Base-by-base conservation (phyloP, 2,888 invertebrate genomes). In the Agrilus mali region DNA sequence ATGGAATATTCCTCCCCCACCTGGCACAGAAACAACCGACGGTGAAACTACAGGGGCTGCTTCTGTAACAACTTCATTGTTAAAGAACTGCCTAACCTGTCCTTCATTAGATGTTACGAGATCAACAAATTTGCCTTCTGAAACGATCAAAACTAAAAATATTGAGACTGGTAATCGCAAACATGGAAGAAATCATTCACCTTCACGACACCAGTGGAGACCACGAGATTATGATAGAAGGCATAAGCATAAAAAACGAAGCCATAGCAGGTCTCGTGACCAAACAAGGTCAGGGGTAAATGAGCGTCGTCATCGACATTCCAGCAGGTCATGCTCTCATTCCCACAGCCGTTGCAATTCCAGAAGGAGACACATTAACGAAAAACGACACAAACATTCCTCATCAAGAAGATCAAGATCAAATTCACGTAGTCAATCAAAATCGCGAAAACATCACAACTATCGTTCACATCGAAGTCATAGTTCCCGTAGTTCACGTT, bases 1-100 rank as follows among this genome's bases (percentile, higher is more conserved):
- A 46, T 60, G 61, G 63, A 58, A 62, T 56, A 63, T 61, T 53
- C 67, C 66, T 42, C 66, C 67, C 44, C 67, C 68, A 43, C 67
- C 67, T 33, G 66, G 67, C 42, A 63, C 63, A 32, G 65, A 65
- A 46, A 55, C 54, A 41, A 59, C 62, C 45, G n/a, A 38, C 12
- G 48, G 8, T 17, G 20, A 37, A 16, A 37, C 20, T 37, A 20
- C 16, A 17, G 20, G 7, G 16, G 13, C 10, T n/a, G 7, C 39
- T 12, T 5, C 3, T 17, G 17, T 33, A 5, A 27, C n/a, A 38
- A n/a, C 20, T n/a, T 27, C 20, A 38, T 27, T 27, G 8, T 7
- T 27, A 7, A 12, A 12, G 12, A 22, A 22, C 15, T 38, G 38
- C 32, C 43, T 39, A 36, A 39, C 13, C 31, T 41, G 41, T 41